These are phyloP conservation scores for Nettapus auritus DNA, from an alignment of 2,113 vertebrate species.

Conservation along the genomic window DNA sequence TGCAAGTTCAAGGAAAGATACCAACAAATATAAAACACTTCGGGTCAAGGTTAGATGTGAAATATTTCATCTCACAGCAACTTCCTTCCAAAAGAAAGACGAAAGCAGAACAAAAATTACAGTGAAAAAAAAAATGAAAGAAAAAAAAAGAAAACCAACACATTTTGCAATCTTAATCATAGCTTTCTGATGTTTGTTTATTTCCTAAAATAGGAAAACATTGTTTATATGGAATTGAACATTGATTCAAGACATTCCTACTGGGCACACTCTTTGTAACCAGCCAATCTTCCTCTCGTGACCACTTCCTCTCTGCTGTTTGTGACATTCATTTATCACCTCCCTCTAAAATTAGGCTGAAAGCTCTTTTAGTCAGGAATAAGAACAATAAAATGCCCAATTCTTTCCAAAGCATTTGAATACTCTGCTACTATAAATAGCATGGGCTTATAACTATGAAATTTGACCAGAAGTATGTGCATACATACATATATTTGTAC, in stretches of 20 bases:
- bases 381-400: background rate
- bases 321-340: background rate
- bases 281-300: background rate
- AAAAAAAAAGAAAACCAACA: background rate
- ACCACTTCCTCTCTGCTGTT: conserved; percentile 12
- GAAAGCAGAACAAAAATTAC: background rate
- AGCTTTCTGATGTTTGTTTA: background rate
- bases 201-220: conserved; percentile 29
- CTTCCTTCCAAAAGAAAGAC: background rate
- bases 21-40: background rate
- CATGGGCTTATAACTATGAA: background rate
- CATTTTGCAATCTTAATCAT: conserved; percentile 48
- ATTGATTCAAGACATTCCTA: background rate
- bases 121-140: background rate
- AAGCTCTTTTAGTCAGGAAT: background rate
- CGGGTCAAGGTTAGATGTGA: background rate
- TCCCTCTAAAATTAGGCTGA: conserved; percentile 11
- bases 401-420: background rate
- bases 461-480: background rate
- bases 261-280: background rate
- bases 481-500: background rate
- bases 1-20: background rate
- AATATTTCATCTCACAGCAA: background rate
- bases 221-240: conserved; percentile 13
- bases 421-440: background rate